Evolutionary conservation across 2,113 vertebrate genomes (phyloP), one percentile per base, ranked within the genome.

Genomic region (Asarcornis scutulata): DNA sequence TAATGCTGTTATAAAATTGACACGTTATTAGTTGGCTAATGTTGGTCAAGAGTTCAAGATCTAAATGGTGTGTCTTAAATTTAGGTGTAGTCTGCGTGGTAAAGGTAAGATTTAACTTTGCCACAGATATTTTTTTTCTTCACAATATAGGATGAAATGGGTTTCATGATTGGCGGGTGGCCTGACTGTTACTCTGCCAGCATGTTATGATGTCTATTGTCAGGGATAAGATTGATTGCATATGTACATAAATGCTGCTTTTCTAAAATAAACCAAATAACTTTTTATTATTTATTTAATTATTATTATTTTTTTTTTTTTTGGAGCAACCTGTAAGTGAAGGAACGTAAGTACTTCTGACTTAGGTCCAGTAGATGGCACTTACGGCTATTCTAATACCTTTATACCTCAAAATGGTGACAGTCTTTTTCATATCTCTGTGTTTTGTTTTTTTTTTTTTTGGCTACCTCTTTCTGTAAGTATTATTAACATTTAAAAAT

Each of bases 281-380:
- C 18, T 46, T 18, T 52, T 3, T n/a, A 59, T 0, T 27, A n/a
- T 27, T 56, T 56, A 27, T 15, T 6, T 5, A 2, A 8, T 17
- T 7, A 46, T 36, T 36, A 8, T 17, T 7, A 46, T 36, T 36
- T 7, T 36, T 46, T 46, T 21, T 68, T 73, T 83, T 75, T 26
- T 73, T 77, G 8, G 6, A 52, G 10, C 60, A n/a, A 23, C 32
- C 17, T 44, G 8, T 40, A 29, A 52, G 10, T 53, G 26, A 38
- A 60, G 75, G 32, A 81, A 42, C 32, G 48, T 16, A 17, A 67
- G 32, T 59, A 34, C 38, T 88, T 83, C 36, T 75, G 48, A 27
- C 12, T 40, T 46, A 16, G 17, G 42, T 78, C 84, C 62, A 25
- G 77, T 40, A 82, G 89, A 79, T 83, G 64, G 83, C 73, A 60